phyloP scores from a whole-genome alignment of 2,113 vertebrate genomes.

The Clupea harengus region DNA sequence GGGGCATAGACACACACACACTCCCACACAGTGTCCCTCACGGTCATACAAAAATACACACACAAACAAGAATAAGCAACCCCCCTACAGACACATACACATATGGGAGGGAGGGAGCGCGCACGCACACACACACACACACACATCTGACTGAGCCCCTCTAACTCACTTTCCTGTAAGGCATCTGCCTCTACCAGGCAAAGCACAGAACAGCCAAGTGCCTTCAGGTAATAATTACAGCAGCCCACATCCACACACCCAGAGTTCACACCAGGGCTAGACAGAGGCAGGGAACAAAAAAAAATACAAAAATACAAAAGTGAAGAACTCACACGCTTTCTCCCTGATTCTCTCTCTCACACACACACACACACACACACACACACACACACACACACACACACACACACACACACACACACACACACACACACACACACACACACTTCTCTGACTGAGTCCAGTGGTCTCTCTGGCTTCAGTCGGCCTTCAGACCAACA shows the following conservation, averaged over 20 bases:
- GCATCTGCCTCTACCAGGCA: not conserved
- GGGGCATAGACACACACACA: too few relatives aligned
- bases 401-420: not conserved
- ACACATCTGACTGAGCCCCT: not conserved
- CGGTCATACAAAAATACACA: not conserved
- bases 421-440: too few relatives aligned
- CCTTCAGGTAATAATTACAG: slow-evolving; percentile 14
- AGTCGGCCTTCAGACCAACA: slow-evolving; percentile 4
- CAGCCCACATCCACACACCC: not conserved
- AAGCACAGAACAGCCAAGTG: not conserved
- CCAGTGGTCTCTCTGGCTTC: not conserved
- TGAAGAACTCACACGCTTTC: not conserved
- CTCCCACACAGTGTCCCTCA: not conserved
- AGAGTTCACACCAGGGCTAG: not conserved
- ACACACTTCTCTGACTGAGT: too few relatives aligned
- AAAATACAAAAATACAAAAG: not conserved
- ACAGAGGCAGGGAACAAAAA: too few relatives aligned
- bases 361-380: not conserved
- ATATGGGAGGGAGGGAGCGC: too few relatives aligned
- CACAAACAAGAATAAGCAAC: not conserved
- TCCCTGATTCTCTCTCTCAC: not conserved
- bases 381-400: not conserved
- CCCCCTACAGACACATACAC: not conserved
- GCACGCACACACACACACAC: not conserved
- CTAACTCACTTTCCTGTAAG: not conserved